phyloP scores from a whole-genome alignment of 2,797 vertebrate species.

The Dryobates pubescens region DNA sequence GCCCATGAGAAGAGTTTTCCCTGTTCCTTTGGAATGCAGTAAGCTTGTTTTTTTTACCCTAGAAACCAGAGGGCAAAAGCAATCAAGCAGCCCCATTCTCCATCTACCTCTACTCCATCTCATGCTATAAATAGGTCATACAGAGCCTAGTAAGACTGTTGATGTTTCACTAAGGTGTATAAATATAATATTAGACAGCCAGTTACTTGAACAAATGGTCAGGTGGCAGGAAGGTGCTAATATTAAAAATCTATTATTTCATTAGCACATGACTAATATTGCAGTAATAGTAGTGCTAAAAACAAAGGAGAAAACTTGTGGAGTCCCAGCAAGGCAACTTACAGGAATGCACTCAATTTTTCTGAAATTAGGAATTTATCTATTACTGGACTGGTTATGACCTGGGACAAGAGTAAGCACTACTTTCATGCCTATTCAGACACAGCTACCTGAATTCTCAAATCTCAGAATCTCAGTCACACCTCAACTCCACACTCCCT shows the following conservation, averaged over 20 bases:
- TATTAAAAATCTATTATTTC: conserved; percentile 6
- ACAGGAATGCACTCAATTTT: background rate
- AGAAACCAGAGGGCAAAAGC: background rate
- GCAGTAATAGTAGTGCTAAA: background rate
- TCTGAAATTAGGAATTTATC: conserved; percentile 23
- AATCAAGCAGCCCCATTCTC: background rate
- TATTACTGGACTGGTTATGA: background rate
- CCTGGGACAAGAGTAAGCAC: background rate
- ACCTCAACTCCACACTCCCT: background rate
- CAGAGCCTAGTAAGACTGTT: background rate
- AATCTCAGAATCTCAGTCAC: background rate
- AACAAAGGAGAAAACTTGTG: conserved; percentile 9
- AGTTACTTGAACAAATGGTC: conserved; percentile 22
- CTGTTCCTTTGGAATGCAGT: background rate
- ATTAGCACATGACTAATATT: background rate
- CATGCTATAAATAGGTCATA: background rate
- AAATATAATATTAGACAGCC: background rate
- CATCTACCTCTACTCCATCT: background rate
- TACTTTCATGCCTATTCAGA: background rate
- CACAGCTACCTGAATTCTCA: background rate
- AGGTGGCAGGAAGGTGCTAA: conserved; percentile 8
- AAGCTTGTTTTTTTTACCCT: background rate
- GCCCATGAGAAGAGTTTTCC: background rate
- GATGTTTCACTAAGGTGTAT: background rate
- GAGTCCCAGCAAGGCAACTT: conserved; percentile 6